Conservation (phyloP, 2,888 invertebrate genomes). For the Epinotia brunnichana region DNA sequence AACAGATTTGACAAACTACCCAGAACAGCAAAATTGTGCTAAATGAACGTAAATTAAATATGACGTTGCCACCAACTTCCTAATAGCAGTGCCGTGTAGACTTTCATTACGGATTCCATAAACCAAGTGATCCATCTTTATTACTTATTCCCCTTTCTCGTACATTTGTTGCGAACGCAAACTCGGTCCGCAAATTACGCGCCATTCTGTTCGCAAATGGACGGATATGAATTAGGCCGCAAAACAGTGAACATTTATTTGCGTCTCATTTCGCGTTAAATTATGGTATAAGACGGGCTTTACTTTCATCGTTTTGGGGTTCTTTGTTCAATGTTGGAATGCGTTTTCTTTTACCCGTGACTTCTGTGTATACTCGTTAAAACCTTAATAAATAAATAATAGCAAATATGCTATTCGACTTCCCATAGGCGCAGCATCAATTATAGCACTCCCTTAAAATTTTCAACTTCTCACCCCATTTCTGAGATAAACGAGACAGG, state of each 20-base stretch:
- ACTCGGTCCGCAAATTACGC: conserved; percentile 48
- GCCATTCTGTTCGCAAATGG: conserved; percentile 46
- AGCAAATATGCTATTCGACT: too few relatives aligned
- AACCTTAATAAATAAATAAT: too few relatives aligned
- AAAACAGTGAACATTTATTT: conserved; percentile 41
- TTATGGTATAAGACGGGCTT: conserved; percentile 28
- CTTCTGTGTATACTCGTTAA: too few relatives aligned
- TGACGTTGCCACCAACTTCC: neutral
- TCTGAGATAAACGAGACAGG: too few relatives aligned
- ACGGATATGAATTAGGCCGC: conserved; percentile 43
- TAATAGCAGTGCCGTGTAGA: conserved; percentile 7
- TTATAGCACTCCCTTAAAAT: too few relatives aligned
- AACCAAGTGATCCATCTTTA: conserved; percentile 42
- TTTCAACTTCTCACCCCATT: too few relatives aligned
- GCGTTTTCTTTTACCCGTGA: too few relatives aligned
- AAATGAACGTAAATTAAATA: neutral
- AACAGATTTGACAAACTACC: too few relatives aligned
- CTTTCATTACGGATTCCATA: conserved; percentile 31
- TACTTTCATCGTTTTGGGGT: conserved; percentile 13
- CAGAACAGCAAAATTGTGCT: neutral
- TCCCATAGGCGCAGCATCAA: too few relatives aligned
- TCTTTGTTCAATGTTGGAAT: neutral
- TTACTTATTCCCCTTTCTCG: conserved; percentile 35
- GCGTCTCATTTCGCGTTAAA: conserved; percentile 33
- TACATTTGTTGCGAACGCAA: conserved; percentile 50